Conservation (phyloP, 2,113 vertebrate species). For the Cyprinodon brontotheroides region DNA sequence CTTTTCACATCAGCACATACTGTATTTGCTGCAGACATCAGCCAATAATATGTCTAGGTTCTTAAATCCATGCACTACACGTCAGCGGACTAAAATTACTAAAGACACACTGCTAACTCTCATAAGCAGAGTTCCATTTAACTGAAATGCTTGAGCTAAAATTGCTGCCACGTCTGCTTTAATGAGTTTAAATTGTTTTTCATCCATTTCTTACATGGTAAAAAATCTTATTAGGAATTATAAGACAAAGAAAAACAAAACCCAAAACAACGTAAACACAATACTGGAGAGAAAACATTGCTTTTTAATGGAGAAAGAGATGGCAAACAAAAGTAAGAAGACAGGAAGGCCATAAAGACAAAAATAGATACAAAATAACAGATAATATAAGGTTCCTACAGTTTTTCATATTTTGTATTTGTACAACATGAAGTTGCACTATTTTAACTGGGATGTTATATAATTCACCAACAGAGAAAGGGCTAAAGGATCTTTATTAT, state of each 20-base stretch:
- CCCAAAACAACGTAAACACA: conserved; percentile 34
- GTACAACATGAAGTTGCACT: neutral
- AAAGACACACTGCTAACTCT: conserved; percentile 45
- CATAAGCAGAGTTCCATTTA: conserved; percentile 52
- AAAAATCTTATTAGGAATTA: conserved; percentile 28
- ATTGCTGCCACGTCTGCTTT: conserved; percentile 29
- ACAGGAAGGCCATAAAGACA: neutral
- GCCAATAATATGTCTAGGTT: conserved; percentile 38
- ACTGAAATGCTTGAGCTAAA: conserved; percentile 40
- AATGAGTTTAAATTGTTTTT: conserved; percentile 32
- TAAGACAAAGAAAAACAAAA: neutral
- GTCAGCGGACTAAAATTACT: conserved; percentile 48
- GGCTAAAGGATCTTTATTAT: too few relatives aligned
- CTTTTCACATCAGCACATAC: conserved; percentile 24
- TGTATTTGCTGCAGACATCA: conserved; percentile 47
- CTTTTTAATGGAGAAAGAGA: conserved; percentile 32
- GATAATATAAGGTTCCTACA: neutral
- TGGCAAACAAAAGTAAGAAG: conserved; percentile 13
- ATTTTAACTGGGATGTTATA: neutral
- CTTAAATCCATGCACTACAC: conserved; percentile 15
- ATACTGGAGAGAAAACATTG: conserved; percentile 29
- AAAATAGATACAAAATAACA: conserved; percentile 20
- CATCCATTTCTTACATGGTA: conserved; percentile 38
- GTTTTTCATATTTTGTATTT: neutral
- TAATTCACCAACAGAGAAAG: neutral